Base-by-base conservation (phyloP, 2,113 vertebrate species). In the Seriola dumerili region DNA sequence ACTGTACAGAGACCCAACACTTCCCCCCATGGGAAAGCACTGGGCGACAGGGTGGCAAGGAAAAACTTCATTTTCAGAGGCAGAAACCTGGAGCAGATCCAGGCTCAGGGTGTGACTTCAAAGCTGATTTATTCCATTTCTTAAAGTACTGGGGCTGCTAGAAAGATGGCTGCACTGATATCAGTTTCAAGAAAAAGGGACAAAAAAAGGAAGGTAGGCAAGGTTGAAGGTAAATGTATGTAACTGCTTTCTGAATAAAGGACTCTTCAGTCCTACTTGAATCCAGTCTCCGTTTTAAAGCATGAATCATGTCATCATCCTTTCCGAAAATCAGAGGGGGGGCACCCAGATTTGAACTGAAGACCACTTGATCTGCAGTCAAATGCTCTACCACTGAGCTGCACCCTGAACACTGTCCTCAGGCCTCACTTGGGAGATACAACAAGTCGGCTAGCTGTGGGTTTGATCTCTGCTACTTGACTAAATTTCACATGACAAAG, bases 401-500 rank as follows among this genome's bases (percentile, higher is more conserved):
- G 4, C 6, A 25, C 52, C 44, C 29, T 52, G 57, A 46, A 84
- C 46, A 57, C 10, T 0, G 23, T 32, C 12, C n/a, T 17, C 61
- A 67, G 61, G 40, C 59, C 72, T 70, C 48, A 57, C 38, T 7
- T 1, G 19, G 12, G 62, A 72, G 0, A 78, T 25, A 23, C 70
- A 4, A 21, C 62, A 29, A 68, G 63, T 85, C 72, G 58, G 58
- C 55, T 48, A 58, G 70, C 54, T 59, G 72, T 8, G 68, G 73
- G 72, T 84, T 86, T 87, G 79, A 89, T 83, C 64, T 85, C 66
- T 0, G 69, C 72, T 57, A 17, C 55, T 66, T 69, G 61, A 74
- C 69, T 69, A 81, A 85, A 87, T 78, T 71, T 54, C 55, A 25
- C 59, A 76, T 59, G 79, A 89, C 85, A 83, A 85, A 88, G 80